Base-by-base conservation (phyloP, 2,797 vertebrate genomes). In the Argya squamiceps region DNA sequence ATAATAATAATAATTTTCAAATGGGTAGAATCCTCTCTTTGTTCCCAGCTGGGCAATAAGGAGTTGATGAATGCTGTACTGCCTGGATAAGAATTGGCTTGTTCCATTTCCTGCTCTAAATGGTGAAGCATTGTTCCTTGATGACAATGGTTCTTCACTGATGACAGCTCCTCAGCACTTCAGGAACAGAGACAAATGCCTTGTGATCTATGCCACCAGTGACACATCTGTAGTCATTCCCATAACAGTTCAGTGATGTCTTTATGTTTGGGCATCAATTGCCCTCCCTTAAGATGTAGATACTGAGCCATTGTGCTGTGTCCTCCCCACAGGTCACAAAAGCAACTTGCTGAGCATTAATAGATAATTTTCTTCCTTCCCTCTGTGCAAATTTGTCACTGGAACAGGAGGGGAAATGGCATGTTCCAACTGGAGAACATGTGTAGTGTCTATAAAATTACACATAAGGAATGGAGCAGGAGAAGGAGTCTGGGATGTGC, bases 1-100 rank as follows among this genome's bases (percentile, higher is more conserved):
- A 95, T 94, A 95, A 96, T 95, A 93, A 92, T 93, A 93, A 95
- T 96, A 96, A 96, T 95, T 96, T 97, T 89, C 55, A 88, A 93
- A 97, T 93, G 83, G 77, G 59, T 88, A 84, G 92, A 88, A 96
- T 96, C 88, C 63, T 92, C 24, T 83, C 80, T 67, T 90, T 76
- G 59, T 90, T 97, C 94, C 90, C 92, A 93, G 50, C 55, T 92
- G 96, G 62, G 77, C 88, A 92, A 78, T 96, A 92, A 94, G 90
- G 55, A 86, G 62, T 65, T 96, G 93, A 96, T 93, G 86, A 96
- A 95, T 94, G 88, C 79, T 90, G 26, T 71, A 30, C 67, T 94
- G 90, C 47, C 47, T 90, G 90, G 83, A 59, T 92, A 86, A 84
- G 90, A 94, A 97, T 88, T 92, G 94, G 85, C 82, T 91, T 83